These are phyloP conservation scores for Arnoldichthys spilopterus DNA, from an alignment of 2,797 vertebrate species.

Conservation along the genomic window DNA sequence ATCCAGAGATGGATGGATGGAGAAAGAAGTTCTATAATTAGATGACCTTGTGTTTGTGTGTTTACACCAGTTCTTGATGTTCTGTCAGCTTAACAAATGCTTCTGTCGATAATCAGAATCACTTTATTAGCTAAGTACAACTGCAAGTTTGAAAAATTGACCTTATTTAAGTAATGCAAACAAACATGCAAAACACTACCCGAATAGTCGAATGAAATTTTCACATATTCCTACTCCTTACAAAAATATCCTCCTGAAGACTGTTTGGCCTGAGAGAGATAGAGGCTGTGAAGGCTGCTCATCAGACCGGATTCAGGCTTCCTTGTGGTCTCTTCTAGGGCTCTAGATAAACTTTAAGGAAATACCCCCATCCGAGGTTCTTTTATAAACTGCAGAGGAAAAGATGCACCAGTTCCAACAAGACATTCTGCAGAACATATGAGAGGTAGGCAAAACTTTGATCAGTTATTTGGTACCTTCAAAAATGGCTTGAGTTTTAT, in stretches of 20 bases:
- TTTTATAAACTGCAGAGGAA: constrained; percentile 24
- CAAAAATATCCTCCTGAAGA: neutral
- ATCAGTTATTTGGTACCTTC: neutral
- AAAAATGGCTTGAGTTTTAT: too few species aligned
- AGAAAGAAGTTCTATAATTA: neutral
- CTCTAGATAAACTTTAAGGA: constrained; percentile 66
- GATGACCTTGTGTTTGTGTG: neutral
- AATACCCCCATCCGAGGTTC: constrained; percentile 54
- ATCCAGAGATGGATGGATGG: neutral
- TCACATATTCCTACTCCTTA: neutral
- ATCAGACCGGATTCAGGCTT: constrained; percentile 40
- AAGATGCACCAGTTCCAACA: neutral
- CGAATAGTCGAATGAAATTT: neutral
- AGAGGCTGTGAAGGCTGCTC: neutral
- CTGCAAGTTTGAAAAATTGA: neutral
- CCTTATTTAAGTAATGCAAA: too few species aligned
- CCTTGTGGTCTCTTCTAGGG: neutral
- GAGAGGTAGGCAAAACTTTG: constrained; percentile 31
- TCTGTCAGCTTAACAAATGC: neutral
- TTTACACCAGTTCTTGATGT: neutral
- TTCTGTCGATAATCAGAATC: neutral
- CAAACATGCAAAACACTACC: too few species aligned
- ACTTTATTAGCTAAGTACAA: neutral
- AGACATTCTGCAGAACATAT: constrained; percentile 10
- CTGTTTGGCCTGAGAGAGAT: neutral